Percentiles rank a stretch among this genome's conserved stretches.
phyloP scores from a whole-genome alignment of 2,113 vertebrate species.

The Rostratula benghalensis region DNA sequence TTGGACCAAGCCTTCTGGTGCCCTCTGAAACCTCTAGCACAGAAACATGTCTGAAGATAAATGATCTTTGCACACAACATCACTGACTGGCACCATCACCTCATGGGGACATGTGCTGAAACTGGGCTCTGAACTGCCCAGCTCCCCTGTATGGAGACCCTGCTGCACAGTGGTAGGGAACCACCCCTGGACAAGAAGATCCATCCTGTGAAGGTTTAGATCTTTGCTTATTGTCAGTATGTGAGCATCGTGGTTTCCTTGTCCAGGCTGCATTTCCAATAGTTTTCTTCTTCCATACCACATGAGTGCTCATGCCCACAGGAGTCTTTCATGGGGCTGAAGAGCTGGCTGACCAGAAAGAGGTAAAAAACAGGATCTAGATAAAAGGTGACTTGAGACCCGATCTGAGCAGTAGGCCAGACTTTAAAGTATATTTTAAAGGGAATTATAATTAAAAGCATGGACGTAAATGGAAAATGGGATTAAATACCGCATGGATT shows the following conservation, averaged over 20 bases:
- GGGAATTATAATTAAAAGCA: slow-evolving; percentile 37
- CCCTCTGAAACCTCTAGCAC: not conserved
- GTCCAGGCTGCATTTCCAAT: not conserved
- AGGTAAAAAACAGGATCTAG: not conserved
- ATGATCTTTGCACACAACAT: not conserved
- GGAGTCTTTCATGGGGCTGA: not conserved
- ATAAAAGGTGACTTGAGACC: not conserved
- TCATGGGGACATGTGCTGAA: not conserved
- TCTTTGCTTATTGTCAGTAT: not conserved
- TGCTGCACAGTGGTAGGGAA: too few species aligned
- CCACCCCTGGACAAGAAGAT: not conserved
- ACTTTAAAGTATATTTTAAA: slow-evolving; percentile 19
- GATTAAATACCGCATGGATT: slow-evolving; percentile 31
- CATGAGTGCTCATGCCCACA: accelerated
- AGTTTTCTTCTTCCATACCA: not conserved
- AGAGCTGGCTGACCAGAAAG: not conserved
- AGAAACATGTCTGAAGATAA: not conserved
- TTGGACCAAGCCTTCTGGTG: not conserved
- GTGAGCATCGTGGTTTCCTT: not conserved
- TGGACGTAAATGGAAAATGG: not conserved
- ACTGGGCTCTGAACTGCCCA: not conserved
- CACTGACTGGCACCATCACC: too few species aligned
- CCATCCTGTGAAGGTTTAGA: not conserved
- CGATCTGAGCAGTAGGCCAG: not conserved
- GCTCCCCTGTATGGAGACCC: not conserved